Base-by-base conservation (phyloP, 2,113 vertebrate species). In the Cervus canadensis region DNA sequence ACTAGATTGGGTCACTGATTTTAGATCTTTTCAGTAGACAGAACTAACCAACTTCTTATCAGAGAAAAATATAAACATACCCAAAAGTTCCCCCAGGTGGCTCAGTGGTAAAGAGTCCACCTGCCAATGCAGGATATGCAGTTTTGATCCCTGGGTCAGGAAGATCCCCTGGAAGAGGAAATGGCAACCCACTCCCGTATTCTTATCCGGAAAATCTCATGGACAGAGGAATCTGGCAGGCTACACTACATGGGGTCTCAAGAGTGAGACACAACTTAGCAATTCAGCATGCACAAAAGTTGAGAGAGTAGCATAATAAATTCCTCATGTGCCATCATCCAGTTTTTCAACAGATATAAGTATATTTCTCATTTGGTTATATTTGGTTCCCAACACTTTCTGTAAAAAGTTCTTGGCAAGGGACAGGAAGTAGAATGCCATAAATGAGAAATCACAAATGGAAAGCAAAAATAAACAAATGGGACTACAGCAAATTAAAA, bases 361-460 rank as follows among this genome's bases (percentile, higher is more conserved):
- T 87, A 48, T 62, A 92, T 85, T 96, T 36, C 26, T 95, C 48
- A 59, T 85, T 79, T 89, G 88, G 23, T 67, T 96, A 74, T 82
- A 62, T 83, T 48, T 87, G 59, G 43, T 91, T 95, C n/a, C 57
- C 71, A 52, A 88, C 16, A 71, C 21, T 71, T 95, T 84, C 64
- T 95, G 54, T 88, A 57, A 88, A 94, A 96, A 90, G 28, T 16
- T 83, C 60, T 95, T 93, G 45, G 17, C 33, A 83, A 93, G 50
- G 21, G 17, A 79, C n/a, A 88, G 43, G 50, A 95, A 71, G 30
- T 88, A 87, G 59, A 79, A 91, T 26, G 88, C 45, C 15, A 91
- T 87, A 93, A 91, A 87, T 28, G 64, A 95, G 36, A 26, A 91
- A 59, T 30, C 50, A 79, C 48, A 97, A 95, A 57, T 60, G 79